Base-by-base conservation (phyloP, 2,888 invertebrate species). In the Caenorhabditis angaria region DNA sequence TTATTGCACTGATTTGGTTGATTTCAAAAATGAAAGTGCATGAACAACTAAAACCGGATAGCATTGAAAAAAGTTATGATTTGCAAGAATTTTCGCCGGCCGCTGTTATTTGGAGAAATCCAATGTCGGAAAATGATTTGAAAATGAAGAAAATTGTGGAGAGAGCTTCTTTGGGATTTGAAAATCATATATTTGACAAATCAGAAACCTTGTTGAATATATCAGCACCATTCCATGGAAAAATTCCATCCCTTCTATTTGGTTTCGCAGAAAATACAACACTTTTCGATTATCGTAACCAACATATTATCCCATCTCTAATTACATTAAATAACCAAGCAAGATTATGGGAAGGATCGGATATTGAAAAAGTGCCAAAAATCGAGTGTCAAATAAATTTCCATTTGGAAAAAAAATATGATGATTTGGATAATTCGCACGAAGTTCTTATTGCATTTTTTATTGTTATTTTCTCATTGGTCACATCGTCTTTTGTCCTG, bases 401-500 rank as follows among this genome's bases (percentile, higher is more conserved):
- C n/a, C n/a, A n/a, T n/a, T n/a, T n/a, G n/a, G n/a, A n/a, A n/a
- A n/a, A n/a, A n/a, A n/a, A n/a, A n/a, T n/a, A n/a, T n/a, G n/a
- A n/a, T n/a, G n/a, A n/a, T n/a, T n/a, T n/a, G n/a, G n/a, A n/a
- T n/a, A n/a, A n/a, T n/a, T n/a, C n/a, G n/a, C n/a, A n/a, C n/a
- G n/a, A n/a, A n/a, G n/a, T n/a, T n/a, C n/a, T n/a, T n/a, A n/a
- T 61, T 12, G 77, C 79, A 1, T 50, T 80, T 58, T 62, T 80
- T n/a, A 77, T 84, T 61, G 22, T 85, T 22, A 73, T 75, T 20
- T 81, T 85, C 60, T 71, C 84, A n/a, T 62, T 81, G 60, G 73
- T 85, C 41, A 80, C 81, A 10, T 83, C 83, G 32, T 74, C 82
- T 12, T 81, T 82, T 64, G 76, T 82, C 25, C 83, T 83, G 76